Evolutionary conservation across 2,113 vertebrate genomes (phyloP), one percentile per base, ranked within the genome.

Genomic region (Colinus virginianus): DNA sequence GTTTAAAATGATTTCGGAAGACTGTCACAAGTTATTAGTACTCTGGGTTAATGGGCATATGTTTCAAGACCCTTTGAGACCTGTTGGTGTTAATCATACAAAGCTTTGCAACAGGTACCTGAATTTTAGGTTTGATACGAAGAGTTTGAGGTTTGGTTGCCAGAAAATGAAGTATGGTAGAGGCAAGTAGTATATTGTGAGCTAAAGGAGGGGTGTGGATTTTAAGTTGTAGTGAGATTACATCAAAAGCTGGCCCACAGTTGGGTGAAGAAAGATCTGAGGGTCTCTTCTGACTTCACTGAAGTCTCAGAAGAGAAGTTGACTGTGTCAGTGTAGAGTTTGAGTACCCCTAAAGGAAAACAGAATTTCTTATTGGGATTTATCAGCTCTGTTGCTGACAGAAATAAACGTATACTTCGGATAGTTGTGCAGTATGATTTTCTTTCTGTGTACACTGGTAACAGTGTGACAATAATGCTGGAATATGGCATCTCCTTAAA

Each of bases 1-100:
- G 34, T 23, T 87, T 28, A 38, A 59, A 81, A 72, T 53, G 17
- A 79, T 94, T 92, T 87, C n/a, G 62, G 62, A 46, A 78, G 62
- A 51, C 43, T 64, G 53, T 30, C 90, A 1, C 59, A 56, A 56
- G 79, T 64, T 79, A 63, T 11, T 87, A 77, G 70, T 72, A 23
- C 26, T 4, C 25, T 79, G 23, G 36, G 32, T 93, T 88, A 87
- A 87, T 80, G 83, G 70, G 61, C 90, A 58, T 59, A 22, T 23
- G 61, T 59, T 90, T 80, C 17, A 80, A 88, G 81, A 59, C 69
- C 25, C 67, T 93, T 74, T 84, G 77, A 81, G 67, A 93, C 13
- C 63, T 90, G 86, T 62, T 93, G 68, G 87, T 84, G 63, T 62
- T 95, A 67, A 77, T 91, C 25, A 18, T 63, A 78, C 91, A 64